phyloP scores from a whole-genome alignment of 2,797 vertebrate genomes.

The Fistularia commersonii region DNA sequence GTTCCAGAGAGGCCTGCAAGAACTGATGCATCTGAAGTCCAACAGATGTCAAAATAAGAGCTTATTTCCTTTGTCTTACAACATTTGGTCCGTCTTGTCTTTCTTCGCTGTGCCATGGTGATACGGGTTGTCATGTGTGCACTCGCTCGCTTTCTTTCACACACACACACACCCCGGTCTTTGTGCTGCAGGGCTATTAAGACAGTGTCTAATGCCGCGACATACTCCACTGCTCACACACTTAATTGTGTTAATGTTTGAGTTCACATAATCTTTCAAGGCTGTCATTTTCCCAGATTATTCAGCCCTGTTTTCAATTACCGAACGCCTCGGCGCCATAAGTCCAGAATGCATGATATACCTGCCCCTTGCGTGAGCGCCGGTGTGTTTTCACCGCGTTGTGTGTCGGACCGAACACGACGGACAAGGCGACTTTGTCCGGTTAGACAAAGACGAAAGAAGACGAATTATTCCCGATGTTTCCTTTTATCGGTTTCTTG shows the following conservation, averaged over 20 bases:
- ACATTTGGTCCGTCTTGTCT: conserved; percentile 38
- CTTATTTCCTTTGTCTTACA: conserved; percentile 38
- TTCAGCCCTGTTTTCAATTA: conserved; percentile 79
- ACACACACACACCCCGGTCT: conserved; percentile 40
- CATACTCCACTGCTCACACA: conserved; percentile 66
- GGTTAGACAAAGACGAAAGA: conserved; percentile 32
- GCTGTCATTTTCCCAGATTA: conserved; percentile 74
- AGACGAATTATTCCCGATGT: conserved; percentile 30
- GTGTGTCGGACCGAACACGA: conserved; percentile 26
- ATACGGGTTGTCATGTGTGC: conserved; percentile 41
- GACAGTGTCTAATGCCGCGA: conserved; percentile 67
- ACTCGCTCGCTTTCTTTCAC: conserved; percentile 6
- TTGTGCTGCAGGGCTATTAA: conserved; percentile 64
- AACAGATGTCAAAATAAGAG: conserved; percentile 26
- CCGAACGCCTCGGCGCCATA: conserved; percentile 46
- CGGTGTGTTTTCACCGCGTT: conserved; percentile 7
- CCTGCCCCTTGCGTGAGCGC: conserved; percentile 27
- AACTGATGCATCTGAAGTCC: conserved; percentile 41
- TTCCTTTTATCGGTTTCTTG: conserved; percentile 30
- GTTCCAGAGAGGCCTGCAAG: too few relatives aligned
- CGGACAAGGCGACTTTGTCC: conserved; percentile 18
- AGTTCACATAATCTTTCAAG: conserved; percentile 78
- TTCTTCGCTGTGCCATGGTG: conserved; percentile 38
- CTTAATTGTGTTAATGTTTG: conserved; percentile 80
- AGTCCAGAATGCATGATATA: conserved; percentile 57